Evolutionary conservation across 1,140 invertebrate species (phyloP), one percentile per base, ranked within the genome.

Genomic region (Mactra quadrangularis): DNA sequence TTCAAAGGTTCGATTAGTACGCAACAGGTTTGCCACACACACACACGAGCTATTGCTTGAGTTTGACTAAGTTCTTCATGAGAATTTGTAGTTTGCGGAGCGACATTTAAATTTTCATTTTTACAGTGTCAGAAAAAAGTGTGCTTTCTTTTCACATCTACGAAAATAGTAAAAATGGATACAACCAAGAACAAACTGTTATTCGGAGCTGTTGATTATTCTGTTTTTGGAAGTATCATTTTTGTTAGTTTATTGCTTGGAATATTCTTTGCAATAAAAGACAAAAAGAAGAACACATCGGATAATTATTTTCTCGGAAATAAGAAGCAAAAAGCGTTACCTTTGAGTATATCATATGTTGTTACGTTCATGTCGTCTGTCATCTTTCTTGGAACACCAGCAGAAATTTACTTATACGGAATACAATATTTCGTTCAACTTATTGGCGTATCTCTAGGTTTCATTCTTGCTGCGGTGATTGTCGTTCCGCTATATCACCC

Each of bases 251-350:
- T 95, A 76, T 94, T 94, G 3, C 96, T 97, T 68, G 96, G 96
- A 0, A 93, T 96, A 0, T 97, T 96, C 90, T 97, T 96, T 88
- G 93, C 95, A 77, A 96, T 97, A 86, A 96, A 95, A 29, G 97
- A 95, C 19, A 96, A 96, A 0, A 95, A 95, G 89, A 97, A 98
- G 91, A 96, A 95, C 93, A 98, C 97, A 3, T 95, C 95, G 47
- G 94, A 95, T 74, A 96, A 97, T 87, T 97, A 96, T 88, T 92
- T 97, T 9, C 91, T 96, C 7, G 96, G 96, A 0, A 95, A 96
- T 87, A 94, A 94, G 79, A 96, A 95, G 35, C 96, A 97, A 96
- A 94, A 94, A 2, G 94, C 97, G 2, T 13, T 97, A 1, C 89
- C 89, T 11, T 76, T 88, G 4, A 70, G 87, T 0, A 71, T 90